Evolutionary conservation across 1,140 invertebrate genomes (phyloP), one percentile per base, ranked within the genome.

Genomic region (Drosophila miranda): DNA sequence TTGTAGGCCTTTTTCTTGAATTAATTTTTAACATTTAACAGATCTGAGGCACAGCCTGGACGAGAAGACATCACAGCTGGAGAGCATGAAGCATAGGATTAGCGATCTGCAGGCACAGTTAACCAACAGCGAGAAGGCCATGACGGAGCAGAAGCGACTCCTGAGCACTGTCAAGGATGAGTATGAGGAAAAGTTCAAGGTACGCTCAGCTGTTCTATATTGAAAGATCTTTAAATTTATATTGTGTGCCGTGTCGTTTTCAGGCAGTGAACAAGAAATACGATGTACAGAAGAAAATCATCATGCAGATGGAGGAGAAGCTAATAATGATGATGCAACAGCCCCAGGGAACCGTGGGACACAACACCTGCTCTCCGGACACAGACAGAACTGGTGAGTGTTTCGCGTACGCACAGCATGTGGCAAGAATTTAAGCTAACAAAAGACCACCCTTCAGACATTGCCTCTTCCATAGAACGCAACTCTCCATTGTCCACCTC

Each of bases 191-290:
- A 87, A 90, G 79, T 88, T 93, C 28, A 92, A 92, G 88, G 92
- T 93, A 69, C 49, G 66, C 34, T 7, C 5, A 14, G 7, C 16
- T 13, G 3, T 14, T n/a, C n/a, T 8, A 21, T 53, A 5, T 16
- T n/a, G 14, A 13, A 4, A 9, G 2, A 21, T 13, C 3, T 6
- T 16, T 52, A 30, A 43, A 42, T 21, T 19, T 30, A n/a, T 13
- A 43, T 41, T 13, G 53, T 68, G 1, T 44, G 28, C 6, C 13
- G 11, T 38, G 11, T 38, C 4, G 4, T 13, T 6, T 73, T 74
- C 41, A 93, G 88, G 93, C 94, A 3, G 92, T 95, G 2, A 94
- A 95, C 76, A 94, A 94, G 45, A 96, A 96, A 84, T 96, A 96
- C 83, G 92, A 93, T 52, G 93, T 93, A 6, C 93, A 95, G 72